These are phyloP conservation scores for Odocoileus virginianus DNA, from an alignment of 2,113 vertebrate species.

Conservation along the genomic window DNA sequence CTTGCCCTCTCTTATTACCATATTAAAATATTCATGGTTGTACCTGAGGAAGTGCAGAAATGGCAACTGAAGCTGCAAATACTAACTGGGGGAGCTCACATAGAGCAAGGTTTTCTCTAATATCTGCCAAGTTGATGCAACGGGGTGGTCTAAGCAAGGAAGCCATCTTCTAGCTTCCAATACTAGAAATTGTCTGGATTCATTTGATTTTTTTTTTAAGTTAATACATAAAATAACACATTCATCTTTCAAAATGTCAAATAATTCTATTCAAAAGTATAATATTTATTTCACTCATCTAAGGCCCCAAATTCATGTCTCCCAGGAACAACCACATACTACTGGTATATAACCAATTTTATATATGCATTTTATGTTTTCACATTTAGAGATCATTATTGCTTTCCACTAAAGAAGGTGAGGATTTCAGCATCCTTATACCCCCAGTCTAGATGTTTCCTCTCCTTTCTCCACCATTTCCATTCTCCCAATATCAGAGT, in stretches of 20 bases:
- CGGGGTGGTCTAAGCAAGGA: background rate
- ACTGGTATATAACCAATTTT: background rate
- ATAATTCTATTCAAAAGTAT: background rate
- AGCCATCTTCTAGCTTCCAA: background rate
- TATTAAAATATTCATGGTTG: background rate
- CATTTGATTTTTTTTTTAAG: background rate
- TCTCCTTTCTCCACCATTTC: background rate
- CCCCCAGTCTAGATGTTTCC: too few species aligned
- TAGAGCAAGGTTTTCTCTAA: background rate
- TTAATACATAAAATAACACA: background rate
- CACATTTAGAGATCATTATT: background rate
- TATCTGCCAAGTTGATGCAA: background rate
- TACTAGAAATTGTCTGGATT: background rate
- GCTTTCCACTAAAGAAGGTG: background rate
- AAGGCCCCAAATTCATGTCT: background rate
- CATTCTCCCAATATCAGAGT: background rate
- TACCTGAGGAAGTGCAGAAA: background rate
- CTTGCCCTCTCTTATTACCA: background rate
- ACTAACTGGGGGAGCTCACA: fast-evolving
- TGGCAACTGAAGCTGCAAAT: background rate
- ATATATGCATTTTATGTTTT: background rate
- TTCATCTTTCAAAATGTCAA: background rate
- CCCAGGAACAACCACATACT: background rate
- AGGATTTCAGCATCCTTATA: background rate
- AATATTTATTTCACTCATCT: background rate